A percentile compares a stretch with the other conserved stretches of the same genome.
Conservation (phyloP, 2,113 vertebrate genomes). For the Anarrhichthys ocellatus region DNA sequence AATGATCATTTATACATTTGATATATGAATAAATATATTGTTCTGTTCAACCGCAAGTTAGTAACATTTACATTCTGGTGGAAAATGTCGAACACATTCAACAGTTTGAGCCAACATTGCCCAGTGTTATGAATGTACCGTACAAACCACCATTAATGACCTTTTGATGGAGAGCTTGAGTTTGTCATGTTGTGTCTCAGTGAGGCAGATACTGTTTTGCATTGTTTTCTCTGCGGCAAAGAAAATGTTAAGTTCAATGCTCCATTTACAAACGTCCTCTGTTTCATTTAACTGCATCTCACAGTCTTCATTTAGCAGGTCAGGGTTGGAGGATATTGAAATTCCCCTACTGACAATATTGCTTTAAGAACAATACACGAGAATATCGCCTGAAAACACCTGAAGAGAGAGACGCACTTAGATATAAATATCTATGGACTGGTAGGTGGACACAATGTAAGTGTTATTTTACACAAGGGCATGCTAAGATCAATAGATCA, state of each 20-base stretch:
- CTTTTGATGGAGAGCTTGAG: no score
- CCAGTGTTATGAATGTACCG: neutral
- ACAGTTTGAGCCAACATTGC: neutral
- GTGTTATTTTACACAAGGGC: no score
- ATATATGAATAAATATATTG: constrained; percentile 17
- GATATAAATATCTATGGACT: no score
- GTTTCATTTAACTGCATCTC: no score
- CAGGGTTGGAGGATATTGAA: neutral
- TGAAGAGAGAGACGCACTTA: no score
- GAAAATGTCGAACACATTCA: neutral
- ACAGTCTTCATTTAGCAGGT: neutral
- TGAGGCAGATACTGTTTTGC: no score
- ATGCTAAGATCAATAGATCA: neutral
- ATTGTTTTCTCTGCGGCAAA: no score
- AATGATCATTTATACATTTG: constrained; percentile 31
- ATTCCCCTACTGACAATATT: neutral
- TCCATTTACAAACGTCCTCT: no score
- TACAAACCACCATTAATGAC: neutral
- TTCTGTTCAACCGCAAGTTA: neutral
- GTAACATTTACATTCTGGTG: neutral
- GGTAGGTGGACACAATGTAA: no score
- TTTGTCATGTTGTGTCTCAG: no score
- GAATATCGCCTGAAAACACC: neutral
- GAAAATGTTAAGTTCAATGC: no score
- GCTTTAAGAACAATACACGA: neutral